These are phyloP conservation scores for Cactoblastis cactorum DNA, from an alignment of 2,888 invertebrate genomes.

Conservation along the genomic window DNA sequence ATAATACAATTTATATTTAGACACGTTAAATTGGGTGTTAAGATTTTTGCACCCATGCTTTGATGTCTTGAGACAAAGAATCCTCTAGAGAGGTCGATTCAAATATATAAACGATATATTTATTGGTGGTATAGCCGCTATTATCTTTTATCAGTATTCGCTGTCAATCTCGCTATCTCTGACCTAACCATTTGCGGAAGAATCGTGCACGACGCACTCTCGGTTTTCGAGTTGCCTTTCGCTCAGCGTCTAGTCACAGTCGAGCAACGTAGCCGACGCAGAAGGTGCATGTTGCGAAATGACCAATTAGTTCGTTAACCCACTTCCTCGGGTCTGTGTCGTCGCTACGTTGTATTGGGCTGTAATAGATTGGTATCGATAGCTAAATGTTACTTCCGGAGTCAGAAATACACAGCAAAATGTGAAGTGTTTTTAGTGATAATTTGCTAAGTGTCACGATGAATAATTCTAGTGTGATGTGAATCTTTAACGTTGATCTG, in stretches of 20 bases:
- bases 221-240: conserved; percentile 68
- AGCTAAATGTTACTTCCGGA: conserved; percentile 31
- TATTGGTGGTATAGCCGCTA: conserved; percentile 22
- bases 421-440: conserved; percentile 17
- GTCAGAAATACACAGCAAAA: conserved; percentile 2
- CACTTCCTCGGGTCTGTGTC: conserved; percentile 49
- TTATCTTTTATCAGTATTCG: conserved; percentile 69
- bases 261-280: conserved; percentile 47
- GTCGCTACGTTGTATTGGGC: conserved; percentile 41
- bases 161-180: conserved; percentile 68
- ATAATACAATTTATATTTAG: too few species aligned
- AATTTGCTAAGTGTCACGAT: conserved; percentile 12
- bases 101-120: background rate
- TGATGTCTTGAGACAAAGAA: too few species aligned
- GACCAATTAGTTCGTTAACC: conserved; percentile 65
- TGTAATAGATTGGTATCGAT: conserved; percentile 39
- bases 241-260: conserved; percentile 55
- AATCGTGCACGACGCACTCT: conserved; percentile 68
- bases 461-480: conserved; percentile 27
- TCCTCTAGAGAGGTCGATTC: background rate
- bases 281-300: conserved; percentile 64
- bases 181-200: conserved; percentile 63
- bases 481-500: conserved; percentile 23
- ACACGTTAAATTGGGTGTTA: too few species aligned
- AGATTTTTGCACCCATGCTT: too few species aligned